A percentile compares a stretch with the other conserved stretches of the same genome.
phyloP scores from a whole-genome alignment of 2,888 invertebrate genomes.

The Drosophila ezoana region DNA sequence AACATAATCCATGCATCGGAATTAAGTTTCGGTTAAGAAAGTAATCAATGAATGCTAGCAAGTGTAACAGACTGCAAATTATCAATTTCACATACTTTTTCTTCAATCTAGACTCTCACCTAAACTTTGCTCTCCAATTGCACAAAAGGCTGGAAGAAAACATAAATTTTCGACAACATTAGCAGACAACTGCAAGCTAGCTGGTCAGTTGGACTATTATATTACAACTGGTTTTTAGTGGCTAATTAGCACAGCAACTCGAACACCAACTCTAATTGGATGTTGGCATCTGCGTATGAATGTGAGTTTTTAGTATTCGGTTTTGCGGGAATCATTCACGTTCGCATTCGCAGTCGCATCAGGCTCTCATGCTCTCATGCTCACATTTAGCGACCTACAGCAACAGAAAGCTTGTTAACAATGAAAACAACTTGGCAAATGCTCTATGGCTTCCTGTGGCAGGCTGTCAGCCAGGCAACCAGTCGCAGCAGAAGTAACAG shows the following conservation, averaged over 20 bases:
- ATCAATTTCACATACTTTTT: too few species aligned
- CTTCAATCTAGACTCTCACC: too few species aligned
- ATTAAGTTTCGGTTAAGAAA: neutral
- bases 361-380: constrained; percentile 41
- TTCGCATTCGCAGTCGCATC: constrained; percentile 19
- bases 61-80: too few species aligned
- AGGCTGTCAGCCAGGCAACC: constrained; percentile 70
- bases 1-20: neutral
- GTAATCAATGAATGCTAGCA: too few species aligned
- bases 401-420: constrained; percentile 78
- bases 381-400: constrained; percentile 72
- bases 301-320: constrained; percentile 13
- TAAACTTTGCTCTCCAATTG: too few species aligned
- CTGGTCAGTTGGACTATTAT: constrained; percentile 7
- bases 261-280: constrained; percentile 57
- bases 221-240: constrained; percentile 17
- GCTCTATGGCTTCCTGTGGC: constrained; percentile 80
- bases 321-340: constrained; percentile 16
- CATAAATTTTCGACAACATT: too few species aligned
- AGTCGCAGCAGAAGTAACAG: constrained; percentile 44
- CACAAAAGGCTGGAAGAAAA: too few species aligned
- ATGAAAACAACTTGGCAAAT: constrained; percentile 78
- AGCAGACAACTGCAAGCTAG: too few species aligned
- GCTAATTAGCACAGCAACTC: constrained; percentile 39
- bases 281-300: constrained; percentile 41